Evolutionary conservation across 2,797 vertebrate genomes (phyloP).

Genomic region (Cirrhinus mrigala): DNA sequence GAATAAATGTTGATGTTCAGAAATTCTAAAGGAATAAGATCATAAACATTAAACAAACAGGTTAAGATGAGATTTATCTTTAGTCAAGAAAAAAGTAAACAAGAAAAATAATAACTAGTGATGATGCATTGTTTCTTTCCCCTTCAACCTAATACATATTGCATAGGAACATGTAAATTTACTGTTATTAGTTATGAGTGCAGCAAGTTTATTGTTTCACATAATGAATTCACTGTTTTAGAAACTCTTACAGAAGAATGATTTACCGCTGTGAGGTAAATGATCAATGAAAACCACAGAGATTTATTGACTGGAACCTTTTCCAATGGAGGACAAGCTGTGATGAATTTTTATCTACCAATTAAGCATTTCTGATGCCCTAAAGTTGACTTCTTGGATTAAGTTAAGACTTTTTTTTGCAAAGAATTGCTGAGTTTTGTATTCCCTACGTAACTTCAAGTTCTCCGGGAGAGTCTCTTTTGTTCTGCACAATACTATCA

Average conservation of each 20-base stretch:
- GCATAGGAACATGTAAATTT: neutral
- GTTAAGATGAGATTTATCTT: neutral
- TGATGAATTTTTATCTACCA: neutral
- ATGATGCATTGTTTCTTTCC: neutral
- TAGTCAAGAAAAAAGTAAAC: neutral
- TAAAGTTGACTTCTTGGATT: neutral
- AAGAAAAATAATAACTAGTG: neutral
- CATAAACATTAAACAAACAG: neutral
- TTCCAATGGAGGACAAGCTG: neutral
- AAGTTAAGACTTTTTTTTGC: neutral
- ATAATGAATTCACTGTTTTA: neutral
- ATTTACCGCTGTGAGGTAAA: neutral
- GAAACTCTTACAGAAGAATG: neutral
- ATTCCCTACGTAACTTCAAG: neutral
- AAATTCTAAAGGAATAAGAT: neutral
- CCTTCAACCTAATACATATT: neutral
- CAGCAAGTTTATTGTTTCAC: neutral
- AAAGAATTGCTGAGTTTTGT: neutral
- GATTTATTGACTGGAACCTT: neutral
- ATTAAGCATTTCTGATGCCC: neutral
- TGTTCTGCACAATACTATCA: constrained; percentile 25
- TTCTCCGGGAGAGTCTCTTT: neutral
- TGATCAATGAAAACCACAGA: constrained; percentile 7
- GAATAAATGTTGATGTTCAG: neutral
- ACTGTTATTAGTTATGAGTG: neutral